Conservation (phyloP, 2,113 vertebrate species). For the Megaceryle torquata region DNA sequence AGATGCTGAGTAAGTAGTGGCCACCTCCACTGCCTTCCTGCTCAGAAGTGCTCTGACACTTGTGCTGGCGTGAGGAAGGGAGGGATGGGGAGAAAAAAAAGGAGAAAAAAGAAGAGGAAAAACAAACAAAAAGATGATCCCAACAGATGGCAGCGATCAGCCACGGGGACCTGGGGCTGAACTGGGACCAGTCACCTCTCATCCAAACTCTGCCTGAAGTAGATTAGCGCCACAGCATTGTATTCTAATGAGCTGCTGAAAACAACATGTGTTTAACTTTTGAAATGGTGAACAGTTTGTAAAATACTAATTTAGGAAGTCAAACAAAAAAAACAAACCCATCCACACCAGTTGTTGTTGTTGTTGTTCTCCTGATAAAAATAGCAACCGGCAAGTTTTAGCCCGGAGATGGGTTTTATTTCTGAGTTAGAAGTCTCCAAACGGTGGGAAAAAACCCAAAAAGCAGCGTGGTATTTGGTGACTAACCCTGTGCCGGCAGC, state of each 20-base stretch:
- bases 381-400: neutral
- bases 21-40: neutral
- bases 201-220: neutral
- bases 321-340: neutral
- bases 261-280: neutral
- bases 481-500: too few species aligned
- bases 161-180: neutral
- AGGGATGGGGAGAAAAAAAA: too few species aligned
- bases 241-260: neutral
- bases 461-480: accelerated
- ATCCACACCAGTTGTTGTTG: neutral
- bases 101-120: too few species aligned
- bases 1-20: neutral
- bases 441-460: neutral
- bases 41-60: neutral
- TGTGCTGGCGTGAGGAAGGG: neutral
- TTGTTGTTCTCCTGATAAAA: neutral
- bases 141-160: accelerated
- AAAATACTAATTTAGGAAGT: neutral
- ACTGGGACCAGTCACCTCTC: neutral
- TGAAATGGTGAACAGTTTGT: neutral
- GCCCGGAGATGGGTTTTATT: neutral
- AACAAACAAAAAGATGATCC: too few species aligned
- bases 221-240: neutral
- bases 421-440: neutral